These are phyloP conservation scores for Odontomachus brunneus DNA, from an alignment of 1,140 invertebrate genomes.

Conservation along the genomic window DNA sequence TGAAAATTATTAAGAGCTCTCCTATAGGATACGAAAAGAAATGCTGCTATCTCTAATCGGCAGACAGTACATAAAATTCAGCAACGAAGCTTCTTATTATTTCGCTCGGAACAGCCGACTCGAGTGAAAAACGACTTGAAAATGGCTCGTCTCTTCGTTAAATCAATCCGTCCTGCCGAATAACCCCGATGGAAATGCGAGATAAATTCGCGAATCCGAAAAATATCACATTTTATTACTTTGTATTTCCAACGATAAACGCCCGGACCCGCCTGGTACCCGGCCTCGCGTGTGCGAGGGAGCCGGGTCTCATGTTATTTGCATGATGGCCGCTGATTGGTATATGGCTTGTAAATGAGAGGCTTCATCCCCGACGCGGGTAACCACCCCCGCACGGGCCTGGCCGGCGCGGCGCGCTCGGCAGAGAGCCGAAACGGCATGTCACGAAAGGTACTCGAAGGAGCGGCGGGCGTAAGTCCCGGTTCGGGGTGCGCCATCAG, in stretches of 20 bases:
- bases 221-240: constrained; percentile 47
- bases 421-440: constrained; percentile 37
- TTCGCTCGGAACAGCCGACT: neutral
- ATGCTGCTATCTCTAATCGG: too few relatives aligned
- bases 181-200: neutral
- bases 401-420: constrained; percentile 16
- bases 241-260: constrained; percentile 32
- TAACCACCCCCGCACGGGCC: constrained; percentile 27
- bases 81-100: neutral
- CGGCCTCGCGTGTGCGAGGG: constrained; percentile 32
- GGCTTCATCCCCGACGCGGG: constrained; percentile 50
- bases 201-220: neutral
- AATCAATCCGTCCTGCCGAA: neutral
- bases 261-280: constrained; percentile 16
- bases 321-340: constrained; percentile 69
- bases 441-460: constrained; percentile 59
- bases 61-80: too few relatives aligned
- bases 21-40: too few relatives aligned
- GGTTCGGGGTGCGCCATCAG: constrained; percentile 71
- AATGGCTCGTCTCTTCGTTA: neutral
- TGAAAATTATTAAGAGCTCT: too few relatives aligned
- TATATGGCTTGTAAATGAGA: constrained; percentile 68
- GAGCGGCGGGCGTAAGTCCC: constrained; percentile 39
- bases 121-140: neutral
- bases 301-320: constrained; percentile 60